Conservation (phyloP, 2,888 invertebrate species). For the Hipparchia sbordonii region DNA sequence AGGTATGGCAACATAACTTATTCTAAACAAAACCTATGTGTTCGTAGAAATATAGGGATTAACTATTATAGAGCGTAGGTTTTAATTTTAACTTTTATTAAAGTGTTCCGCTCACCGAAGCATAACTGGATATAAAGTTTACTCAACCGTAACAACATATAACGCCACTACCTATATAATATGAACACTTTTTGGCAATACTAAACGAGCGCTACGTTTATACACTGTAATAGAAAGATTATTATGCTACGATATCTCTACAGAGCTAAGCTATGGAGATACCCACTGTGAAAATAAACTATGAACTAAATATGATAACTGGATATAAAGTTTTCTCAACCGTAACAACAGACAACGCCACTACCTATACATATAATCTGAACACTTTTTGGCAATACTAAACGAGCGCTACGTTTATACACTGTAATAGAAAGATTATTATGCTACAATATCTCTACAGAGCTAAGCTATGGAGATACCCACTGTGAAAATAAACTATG, state of each 20-base stretch:
- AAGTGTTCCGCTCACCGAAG: constrained; percentile 36
- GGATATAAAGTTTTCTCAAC: constrained; percentile 35
- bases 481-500: neutral
- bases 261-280: neutral
- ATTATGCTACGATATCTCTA: constrained; percentile 2
- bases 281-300: neutral
- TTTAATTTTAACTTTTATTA: constrained; percentile 37
- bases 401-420: neutral
- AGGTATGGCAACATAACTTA: neutral
- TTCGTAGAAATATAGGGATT: neutral
- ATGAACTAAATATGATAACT: constrained; percentile 21
- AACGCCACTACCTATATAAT: constrained; percentile 25
- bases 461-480: neutral
- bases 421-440: constrained; percentile 21
- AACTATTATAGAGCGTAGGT: neutral
- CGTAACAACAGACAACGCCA: constrained; percentile 31
- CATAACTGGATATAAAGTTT: constrained; percentile 35
- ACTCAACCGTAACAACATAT: constrained; percentile 34
- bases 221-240: constrained; percentile 18
- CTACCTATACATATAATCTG: constrained; percentile 27
- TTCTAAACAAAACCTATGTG: neutral
- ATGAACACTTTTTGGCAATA: constrained; percentile 32
- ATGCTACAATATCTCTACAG: neutral
- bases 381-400: constrained; percentile 31
- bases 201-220: neutral